Conservation (phyloP, 1,140 invertebrate species). For the Drosophila kanapiae region DNA sequence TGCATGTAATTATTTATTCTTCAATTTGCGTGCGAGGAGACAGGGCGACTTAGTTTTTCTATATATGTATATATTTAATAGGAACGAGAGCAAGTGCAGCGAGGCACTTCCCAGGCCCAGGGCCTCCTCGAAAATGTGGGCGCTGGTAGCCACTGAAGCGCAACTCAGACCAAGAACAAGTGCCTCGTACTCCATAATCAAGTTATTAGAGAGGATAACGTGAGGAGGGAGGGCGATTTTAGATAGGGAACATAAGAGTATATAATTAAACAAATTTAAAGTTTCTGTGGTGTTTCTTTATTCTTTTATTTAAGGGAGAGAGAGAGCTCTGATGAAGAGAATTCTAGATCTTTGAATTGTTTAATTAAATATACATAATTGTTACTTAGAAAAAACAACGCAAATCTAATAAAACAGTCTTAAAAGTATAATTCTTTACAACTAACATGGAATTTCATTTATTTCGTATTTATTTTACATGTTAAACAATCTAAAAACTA, state of each 20-base stretch:
- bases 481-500: no score
- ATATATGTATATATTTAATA: conserved; percentile 24
- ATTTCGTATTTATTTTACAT: no score
- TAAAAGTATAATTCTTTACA: background rate
- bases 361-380: no score
- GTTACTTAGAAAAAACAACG: no score
- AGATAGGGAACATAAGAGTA: background rate
- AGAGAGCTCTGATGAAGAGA: background rate
- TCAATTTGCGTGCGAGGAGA: conserved; percentile 63
- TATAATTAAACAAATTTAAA: conserved; percentile 34
- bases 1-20: conserved; percentile 52
- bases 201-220: conserved; percentile 35
- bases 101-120: conserved; percentile 61
- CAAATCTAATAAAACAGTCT: background rate
- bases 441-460: no score
- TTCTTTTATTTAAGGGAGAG: background rate
- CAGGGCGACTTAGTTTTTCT: no score
- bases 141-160: conserved; percentile 63
- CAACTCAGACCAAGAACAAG: conserved; percentile 64
- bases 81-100: conserved; percentile 58
- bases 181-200: conserved; percentile 48
- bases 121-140: conserved; percentile 54
- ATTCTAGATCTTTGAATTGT: no score
- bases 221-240: background rate
- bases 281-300: background rate